Evolutionary conservation across 53 echinoderm and acorn worm genomes (phyloP).

Genomic region (Antedon mediterranea): DNA sequence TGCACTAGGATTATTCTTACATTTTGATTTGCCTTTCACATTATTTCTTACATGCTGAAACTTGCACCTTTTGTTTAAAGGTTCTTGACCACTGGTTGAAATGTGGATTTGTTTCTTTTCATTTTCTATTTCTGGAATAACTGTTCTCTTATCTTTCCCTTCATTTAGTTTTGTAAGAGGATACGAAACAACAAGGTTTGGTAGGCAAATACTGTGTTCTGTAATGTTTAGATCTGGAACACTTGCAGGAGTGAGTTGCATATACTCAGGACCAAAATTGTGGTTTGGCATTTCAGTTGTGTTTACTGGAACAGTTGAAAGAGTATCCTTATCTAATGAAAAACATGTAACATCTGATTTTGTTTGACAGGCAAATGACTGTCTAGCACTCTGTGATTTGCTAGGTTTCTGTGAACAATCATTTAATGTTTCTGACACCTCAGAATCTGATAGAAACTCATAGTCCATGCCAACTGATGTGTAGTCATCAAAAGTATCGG

Average conservation of each 20-base stretch:
- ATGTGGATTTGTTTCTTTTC: neutral
- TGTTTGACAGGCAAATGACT: no score
- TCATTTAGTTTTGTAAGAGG: neutral
- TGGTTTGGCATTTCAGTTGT: neutral
- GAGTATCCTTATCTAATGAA: no score
- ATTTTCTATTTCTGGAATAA: neutral
- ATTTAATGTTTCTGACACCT: no score
- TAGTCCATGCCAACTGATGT: no score
- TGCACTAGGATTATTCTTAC: neutral
- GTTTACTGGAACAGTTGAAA: neutral
- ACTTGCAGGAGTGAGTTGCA: no score
- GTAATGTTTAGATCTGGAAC: neutral
- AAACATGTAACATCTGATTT: no score
- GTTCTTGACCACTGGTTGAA: neutral
- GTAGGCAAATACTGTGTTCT: neutral
- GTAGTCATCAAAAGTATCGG: no score
- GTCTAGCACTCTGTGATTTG: no score
- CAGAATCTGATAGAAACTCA: no score
- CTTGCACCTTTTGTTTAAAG: neutral
- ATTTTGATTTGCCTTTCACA: neutral
- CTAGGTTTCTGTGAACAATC: no score
- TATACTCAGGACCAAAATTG: no score
- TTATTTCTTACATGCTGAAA: neutral
- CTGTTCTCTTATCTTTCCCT: neutral
- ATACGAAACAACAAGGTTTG: neutral